Conservation (phyloP, 2,888 invertebrate species). For the Oeneis ivallda region DNA sequence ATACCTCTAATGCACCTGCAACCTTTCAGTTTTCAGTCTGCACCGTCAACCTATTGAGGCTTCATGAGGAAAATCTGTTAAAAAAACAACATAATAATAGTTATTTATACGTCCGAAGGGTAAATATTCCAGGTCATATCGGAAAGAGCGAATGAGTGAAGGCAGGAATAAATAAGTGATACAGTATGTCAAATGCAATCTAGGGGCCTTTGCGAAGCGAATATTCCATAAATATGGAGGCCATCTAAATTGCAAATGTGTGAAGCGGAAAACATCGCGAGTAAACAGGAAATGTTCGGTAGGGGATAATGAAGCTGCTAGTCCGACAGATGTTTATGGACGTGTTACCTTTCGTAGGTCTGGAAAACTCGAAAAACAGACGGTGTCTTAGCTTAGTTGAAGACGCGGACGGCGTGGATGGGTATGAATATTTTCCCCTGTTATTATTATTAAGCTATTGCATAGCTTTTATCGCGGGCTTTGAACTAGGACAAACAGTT, state of each 20-base stretch:
- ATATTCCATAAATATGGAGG: conserved; percentile 38
- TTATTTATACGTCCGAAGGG: background rate
- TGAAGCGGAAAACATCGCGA: conserved; percentile 31
- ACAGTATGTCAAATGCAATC: conserved; percentile 36
- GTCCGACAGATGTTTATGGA: conserved; percentile 14
- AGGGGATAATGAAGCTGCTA: conserved; percentile 30
- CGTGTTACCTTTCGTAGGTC: background rate
- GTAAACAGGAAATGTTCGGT: conserved; percentile 32
- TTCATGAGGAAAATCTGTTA: too few species aligned
- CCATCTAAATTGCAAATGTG: conserved; percentile 36
- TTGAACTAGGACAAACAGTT: too few species aligned
- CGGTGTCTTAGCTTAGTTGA: background rate
- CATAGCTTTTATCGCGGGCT: too few species aligned
- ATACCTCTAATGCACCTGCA: too few species aligned
- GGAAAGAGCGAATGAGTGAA: conserved; percentile 27
- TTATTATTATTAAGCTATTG: too few species aligned
- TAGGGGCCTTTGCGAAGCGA: conserved; percentile 32
- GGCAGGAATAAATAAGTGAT: conserved; percentile 36
- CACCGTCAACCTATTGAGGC: too few species aligned
- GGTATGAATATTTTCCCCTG: too few species aligned
- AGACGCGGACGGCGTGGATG: background rate
- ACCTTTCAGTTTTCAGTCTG: too few species aligned
- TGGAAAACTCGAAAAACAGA: background rate
- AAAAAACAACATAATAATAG: background rate
- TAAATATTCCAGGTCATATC: conserved; percentile 19